Conservation (phyloP, 2,113 vertebrate species). For the Rostratula benghalensis region DNA sequence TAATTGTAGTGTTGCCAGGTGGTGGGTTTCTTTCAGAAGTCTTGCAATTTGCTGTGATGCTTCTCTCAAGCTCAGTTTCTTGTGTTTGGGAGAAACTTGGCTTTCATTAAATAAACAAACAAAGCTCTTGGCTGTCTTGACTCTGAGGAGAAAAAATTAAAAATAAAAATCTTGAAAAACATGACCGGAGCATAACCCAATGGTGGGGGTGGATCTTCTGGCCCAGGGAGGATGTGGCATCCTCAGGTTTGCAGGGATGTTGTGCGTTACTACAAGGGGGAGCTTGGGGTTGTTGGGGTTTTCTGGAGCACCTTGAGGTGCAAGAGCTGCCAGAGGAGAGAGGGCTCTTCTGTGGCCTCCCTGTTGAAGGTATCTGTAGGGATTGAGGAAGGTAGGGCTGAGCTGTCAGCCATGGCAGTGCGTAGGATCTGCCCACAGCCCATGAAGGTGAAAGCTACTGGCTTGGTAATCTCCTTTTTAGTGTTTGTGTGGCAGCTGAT, state of each 20-base stretch:
- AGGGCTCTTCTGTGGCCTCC: neutral
- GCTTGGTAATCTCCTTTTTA: neutral
- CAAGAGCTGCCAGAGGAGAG: neutral
- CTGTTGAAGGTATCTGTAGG: neutral
- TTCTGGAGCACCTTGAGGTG: neutral
- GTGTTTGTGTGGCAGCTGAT: neutral
- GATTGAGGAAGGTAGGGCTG: neutral
- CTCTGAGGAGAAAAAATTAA: neutral
- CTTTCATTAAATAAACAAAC: neutral
- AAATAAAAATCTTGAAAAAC: neutral
- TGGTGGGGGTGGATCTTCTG: neutral
- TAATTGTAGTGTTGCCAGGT: neutral
- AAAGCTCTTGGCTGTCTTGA: neutral
- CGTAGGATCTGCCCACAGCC: no score
- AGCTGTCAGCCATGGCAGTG: neutral
- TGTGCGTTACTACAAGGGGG: neutral
- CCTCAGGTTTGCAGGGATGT: neutral
- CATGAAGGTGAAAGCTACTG: neutral
- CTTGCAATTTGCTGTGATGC: neutral
- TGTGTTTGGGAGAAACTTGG: neutral
- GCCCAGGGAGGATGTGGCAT: neutral
- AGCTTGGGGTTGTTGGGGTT: neutral
- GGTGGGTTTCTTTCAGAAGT: neutral
- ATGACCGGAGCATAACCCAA: neutral
- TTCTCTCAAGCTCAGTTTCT: neutral